Evolutionary conservation across 53 echinoderm and acorn worm species (phyloP).

Genomic region (Glandiceps talaboti): DNA sequence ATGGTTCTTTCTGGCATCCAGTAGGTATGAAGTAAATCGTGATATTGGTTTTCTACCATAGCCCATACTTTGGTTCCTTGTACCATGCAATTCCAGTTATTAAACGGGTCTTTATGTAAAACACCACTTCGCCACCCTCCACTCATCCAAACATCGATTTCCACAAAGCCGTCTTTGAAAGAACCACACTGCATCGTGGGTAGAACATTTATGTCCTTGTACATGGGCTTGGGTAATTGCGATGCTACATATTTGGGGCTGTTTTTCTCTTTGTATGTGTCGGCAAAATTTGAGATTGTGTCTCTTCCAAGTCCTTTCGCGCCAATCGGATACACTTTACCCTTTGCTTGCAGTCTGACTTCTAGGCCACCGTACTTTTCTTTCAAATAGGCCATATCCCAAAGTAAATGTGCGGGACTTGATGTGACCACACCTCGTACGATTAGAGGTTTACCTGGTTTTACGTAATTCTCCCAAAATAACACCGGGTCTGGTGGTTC

Average conservation of each 20-base stretch:
- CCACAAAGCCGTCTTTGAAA: not conserved
- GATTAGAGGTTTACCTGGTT: not conserved
- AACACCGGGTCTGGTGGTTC: not conserved
- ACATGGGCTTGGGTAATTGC: not conserved
- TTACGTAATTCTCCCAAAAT: not conserved
- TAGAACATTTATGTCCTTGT: slow-evolving; percentile 17
- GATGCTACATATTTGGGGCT: not conserved
- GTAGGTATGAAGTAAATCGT: slow-evolving; percentile 47
- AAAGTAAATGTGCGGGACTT: not conserved
- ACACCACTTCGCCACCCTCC: slow-evolving; percentile 51
- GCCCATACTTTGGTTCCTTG: slow-evolving; percentile 89
- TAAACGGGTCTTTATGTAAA: slow-evolving; percentile 74
- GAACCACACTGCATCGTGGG: slow-evolving; percentile 86
- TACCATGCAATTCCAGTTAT: slow-evolving; percentile 78
- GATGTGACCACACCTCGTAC: not conserved
- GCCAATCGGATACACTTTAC: not conserved
- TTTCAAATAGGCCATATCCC: not conserved
- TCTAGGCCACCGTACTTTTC: not conserved
- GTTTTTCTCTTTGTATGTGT: not conserved
- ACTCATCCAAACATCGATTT: not conserved
- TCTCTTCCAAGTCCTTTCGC: not conserved
- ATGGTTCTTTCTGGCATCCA: slow-evolving; percentile 39
- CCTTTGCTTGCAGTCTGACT: not conserved
- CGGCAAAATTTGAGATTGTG: not conserved
- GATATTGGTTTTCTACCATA: slow-evolving; percentile 54